Evolutionary conservation across 2,888 invertebrate genomes (phyloP).

Genomic region (Coelinius sp.): DNA sequence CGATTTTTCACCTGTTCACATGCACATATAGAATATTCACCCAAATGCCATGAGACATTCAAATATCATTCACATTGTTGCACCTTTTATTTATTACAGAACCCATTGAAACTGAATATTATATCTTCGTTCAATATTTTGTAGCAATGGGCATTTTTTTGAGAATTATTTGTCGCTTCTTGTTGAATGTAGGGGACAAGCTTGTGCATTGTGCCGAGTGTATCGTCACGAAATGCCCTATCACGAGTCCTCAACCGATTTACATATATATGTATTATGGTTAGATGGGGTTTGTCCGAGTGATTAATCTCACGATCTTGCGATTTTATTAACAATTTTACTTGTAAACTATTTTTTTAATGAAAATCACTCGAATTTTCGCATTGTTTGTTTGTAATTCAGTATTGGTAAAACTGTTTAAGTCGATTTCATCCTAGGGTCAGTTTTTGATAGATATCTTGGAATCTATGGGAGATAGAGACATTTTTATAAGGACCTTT

Average conservation of each 20-base stretch:
- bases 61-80: conserved; percentile 10
- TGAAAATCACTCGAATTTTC: neutral
- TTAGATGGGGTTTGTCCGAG: neutral
- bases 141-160: neutral
- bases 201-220: conserved; percentile 47
- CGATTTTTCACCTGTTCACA: conserved; percentile 53
- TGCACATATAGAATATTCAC: conserved; percentile 12
- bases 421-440: too few species aligned
- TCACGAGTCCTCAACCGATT: conserved; percentile 39
- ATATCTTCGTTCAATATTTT: neutral
- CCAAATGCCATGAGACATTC: conserved; percentile 5
- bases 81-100: neutral
- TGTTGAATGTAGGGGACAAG: conserved; percentile 25
- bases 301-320: neutral
- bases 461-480: too few species aligned
- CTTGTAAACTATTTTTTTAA: neutral
- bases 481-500: too few species aligned
- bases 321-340: neutral
- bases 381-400: too few species aligned
- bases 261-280: conserved; percentile 13
- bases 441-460: too few species aligned
- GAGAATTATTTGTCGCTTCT: conserved; percentile 14
- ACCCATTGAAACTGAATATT: neutral
- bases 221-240: conserved; percentile 52
- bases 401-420: too few species aligned